phyloP scores from a whole-genome alignment of 1,140 invertebrate species.

The Ptiloglossa arizonensis region DNA sequence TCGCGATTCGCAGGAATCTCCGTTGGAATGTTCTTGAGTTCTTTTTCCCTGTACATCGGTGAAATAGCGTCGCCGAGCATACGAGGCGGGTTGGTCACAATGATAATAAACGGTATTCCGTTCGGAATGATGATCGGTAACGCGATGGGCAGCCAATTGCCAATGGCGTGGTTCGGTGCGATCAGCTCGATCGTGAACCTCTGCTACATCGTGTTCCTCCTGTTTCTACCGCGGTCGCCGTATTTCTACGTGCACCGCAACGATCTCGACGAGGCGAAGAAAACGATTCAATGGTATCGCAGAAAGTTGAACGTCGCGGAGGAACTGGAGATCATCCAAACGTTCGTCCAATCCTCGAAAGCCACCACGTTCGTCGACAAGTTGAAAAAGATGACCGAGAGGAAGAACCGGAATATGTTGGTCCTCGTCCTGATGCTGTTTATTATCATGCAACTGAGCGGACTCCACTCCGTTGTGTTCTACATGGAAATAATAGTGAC shows the following conservation, averaged over 20 bases:
- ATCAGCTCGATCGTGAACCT: conserved; percentile 83
- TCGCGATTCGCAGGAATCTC: conserved; percentile 20
- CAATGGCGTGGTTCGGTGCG: conserved; percentile 83
- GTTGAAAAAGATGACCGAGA: conserved; percentile 54
- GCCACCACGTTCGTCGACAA: conserved; percentile 21
- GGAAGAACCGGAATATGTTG: conserved; percentile 84
- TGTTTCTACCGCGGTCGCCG: conserved; percentile 88
- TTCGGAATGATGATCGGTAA: conserved; percentile 87
- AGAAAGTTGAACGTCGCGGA: conserved; percentile 52
- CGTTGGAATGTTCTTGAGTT: conserved; percentile 84
- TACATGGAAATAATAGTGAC: conserved; percentile 89
- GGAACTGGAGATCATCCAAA: conserved; percentile 65
- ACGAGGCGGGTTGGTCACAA: conserved; percentile 85
- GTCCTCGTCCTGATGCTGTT: conserved; percentile 85
- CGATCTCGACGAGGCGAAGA: conserved; percentile 83
- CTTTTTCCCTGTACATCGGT: conserved; percentile 85
- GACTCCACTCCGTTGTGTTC: conserved; percentile 88
- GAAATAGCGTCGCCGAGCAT: conserved; percentile 85
- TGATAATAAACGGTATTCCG: conserved; percentile 76
- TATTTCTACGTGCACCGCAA: conserved; percentile 85
- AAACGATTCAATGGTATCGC: conserved; percentile 69
- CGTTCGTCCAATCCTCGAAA: conserved; percentile 57
- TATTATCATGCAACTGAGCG: conserved; percentile 89
- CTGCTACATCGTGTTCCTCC: conserved; percentile 84
- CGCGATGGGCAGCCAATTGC: conserved; percentile 84